Evolutionary conservation across 2,888 invertebrate genomes (phyloP).

Genomic region (Drosophila paranaensis): DNA sequence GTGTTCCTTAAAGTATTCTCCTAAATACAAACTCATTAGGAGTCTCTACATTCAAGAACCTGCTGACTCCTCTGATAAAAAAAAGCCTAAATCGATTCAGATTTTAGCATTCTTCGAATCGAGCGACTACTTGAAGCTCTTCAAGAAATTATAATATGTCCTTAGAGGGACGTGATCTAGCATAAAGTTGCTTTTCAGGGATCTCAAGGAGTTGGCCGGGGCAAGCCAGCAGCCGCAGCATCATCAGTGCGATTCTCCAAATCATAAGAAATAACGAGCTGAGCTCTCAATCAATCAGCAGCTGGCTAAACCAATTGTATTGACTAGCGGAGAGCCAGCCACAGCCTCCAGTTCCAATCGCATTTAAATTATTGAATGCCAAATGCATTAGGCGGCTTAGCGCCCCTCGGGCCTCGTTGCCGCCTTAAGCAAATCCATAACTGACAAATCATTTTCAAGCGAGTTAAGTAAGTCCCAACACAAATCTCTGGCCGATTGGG

Average conservation of each 20-base stretch:
- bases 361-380: constrained; percentile 68
- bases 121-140: constrained; percentile 1
- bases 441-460: constrained; percentile 74
- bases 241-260: constrained; percentile 38
- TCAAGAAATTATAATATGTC: constrained; percentile 11
- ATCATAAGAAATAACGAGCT: constrained; percentile 48
- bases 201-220: constrained; percentile 33
- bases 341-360: constrained; percentile 33
- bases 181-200: constrained; percentile 28
- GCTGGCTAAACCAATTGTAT: constrained; percentile 72
- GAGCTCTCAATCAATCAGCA: constrained; percentile 74
- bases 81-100: too few relatives aligned
- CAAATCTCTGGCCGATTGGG: constrained; percentile 36
- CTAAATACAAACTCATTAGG: background rate
- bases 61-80: background rate
- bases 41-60: too few relatives aligned
- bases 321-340: constrained; percentile 16
- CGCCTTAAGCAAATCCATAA: constrained; percentile 49
- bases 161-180: constrained; percentile 29
- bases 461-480: constrained; percentile 54
- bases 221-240: constrained; percentile 2
- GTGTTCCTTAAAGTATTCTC: too few relatives aligned
- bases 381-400: constrained; percentile 63
- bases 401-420: constrained; percentile 4
- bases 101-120: too few relatives aligned